Conservation (phyloP, 2,797 vertebrate genomes). For the Cyclopterus lumpus region DNA sequence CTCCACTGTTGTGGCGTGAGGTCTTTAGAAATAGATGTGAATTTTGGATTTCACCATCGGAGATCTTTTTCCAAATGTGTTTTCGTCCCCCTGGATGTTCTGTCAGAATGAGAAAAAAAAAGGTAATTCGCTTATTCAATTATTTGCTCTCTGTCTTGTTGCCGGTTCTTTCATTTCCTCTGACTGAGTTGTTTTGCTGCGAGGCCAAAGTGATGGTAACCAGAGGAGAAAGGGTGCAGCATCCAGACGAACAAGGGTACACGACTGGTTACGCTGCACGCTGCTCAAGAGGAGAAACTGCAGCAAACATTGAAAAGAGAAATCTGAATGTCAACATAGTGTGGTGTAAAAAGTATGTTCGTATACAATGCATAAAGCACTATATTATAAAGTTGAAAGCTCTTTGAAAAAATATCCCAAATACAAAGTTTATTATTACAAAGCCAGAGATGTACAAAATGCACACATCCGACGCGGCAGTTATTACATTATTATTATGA, state of each 20-base stretch:
- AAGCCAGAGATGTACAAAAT: conserved; percentile 2
- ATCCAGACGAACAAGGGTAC: background rate
- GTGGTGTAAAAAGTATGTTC: too few species aligned
- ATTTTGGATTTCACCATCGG: background rate
- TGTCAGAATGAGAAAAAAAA: background rate
- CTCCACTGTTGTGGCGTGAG: background rate
- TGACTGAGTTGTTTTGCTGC: background rate
- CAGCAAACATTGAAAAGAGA: background rate
- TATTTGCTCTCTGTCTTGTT: background rate
- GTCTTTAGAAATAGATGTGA: conserved; percentile 4
- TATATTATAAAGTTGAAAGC: background rate
- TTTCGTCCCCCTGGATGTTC: background rate
- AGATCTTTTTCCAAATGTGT: conserved; percentile 12
- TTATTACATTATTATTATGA: background rate
- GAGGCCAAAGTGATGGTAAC: background rate
- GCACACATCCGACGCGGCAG: background rate
- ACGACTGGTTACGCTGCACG: background rate
- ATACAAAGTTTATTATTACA: background rate
- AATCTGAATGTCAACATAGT: background rate
- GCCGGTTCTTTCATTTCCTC: background rate
- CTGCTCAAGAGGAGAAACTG: background rate
- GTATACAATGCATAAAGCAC: too few species aligned
- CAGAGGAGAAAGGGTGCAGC: background rate
- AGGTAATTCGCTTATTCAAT: conserved; percentile 1
- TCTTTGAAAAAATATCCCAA: background rate